Evolutionary conservation across 2,113 vertebrate genomes (phyloP).

Genomic region (Leucopsar rothschildi): DNA sequence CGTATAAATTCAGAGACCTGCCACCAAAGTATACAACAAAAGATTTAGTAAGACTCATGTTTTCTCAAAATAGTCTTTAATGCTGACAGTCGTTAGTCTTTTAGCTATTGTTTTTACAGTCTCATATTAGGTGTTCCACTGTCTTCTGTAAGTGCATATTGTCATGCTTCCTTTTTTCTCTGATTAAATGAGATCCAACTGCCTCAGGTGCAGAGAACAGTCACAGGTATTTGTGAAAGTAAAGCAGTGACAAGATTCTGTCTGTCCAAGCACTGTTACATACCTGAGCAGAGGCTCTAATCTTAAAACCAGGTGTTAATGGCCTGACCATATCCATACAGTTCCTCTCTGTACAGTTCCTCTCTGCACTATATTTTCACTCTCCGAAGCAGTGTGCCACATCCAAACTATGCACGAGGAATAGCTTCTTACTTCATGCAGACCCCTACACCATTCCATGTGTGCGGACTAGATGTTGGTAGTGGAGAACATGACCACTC

Average conservation of each 20-base stretch:
- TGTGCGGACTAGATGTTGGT: not conserved
- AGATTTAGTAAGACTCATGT: not conserved
- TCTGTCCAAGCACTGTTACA: not conserved
- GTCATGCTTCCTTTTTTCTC: not conserved
- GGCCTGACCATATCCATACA: not conserved
- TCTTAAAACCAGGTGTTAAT: not conserved
- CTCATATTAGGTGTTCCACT: not conserved
- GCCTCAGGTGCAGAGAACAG: not conserved
- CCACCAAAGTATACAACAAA: slow-evolving; percentile 19
- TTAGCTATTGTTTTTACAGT: not conserved
- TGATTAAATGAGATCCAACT: not conserved
- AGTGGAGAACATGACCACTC: not conserved
- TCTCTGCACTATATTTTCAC: not conserved
- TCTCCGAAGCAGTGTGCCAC: not conserved
- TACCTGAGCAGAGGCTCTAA: not conserved
- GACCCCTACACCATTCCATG: not conserved
- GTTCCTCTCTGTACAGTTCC: accelerated
- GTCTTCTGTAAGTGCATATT: not conserved
- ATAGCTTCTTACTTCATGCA: not conserved
- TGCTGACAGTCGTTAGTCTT: not conserved
- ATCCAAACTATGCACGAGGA: not conserved
- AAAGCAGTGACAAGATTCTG: not conserved
- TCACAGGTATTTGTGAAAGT: not conserved
- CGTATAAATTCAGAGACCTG: slow-evolving; percentile 86
- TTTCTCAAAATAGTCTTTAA: not conserved